Evolutionary conservation across 2,797 vertebrate genomes (phyloP).

Genomic region (Craterocephalus amniculus): DNA sequence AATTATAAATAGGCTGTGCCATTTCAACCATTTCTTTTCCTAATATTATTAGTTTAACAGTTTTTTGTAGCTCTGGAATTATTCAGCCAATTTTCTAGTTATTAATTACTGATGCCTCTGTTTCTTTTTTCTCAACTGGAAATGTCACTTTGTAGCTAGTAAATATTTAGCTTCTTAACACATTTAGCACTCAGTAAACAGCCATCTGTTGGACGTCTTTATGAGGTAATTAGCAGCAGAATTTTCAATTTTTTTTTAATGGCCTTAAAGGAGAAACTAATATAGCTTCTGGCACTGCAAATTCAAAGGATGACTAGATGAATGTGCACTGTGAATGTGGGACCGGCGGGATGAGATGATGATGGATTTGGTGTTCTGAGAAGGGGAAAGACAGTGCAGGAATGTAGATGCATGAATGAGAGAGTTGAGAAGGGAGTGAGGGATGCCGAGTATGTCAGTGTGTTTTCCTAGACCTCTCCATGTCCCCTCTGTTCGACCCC

Average conservation of each 20-base stretch:
- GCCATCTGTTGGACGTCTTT: too few relatives aligned
- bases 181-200: too few relatives aligned
- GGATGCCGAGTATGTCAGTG: slow-evolving; percentile 51
- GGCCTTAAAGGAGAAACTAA: slow-evolving; percentile 29
- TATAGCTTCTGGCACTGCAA: slow-evolving; percentile 21
- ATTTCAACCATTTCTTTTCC: too few relatives aligned
- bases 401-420: slow-evolving; percentile 57
- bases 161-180: not conserved
- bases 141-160: not conserved
- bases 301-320: slow-evolving; percentile 16
- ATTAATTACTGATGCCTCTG: too few relatives aligned
- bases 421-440: slow-evolving; percentile 43
- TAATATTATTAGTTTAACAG: too few relatives aligned
- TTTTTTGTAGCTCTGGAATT: too few relatives aligned
- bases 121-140: not conserved
- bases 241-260: too few relatives aligned
- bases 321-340: slow-evolving; percentile 34
- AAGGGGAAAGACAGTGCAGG: slow-evolving; percentile 37
- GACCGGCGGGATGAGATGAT: slow-evolving; percentile 31
- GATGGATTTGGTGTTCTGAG: slow-evolving; percentile 47
- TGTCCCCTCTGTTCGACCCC: slow-evolving; percentile 75
- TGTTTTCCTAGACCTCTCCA: slow-evolving; percentile 67
- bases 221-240: too few relatives aligned
- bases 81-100: too few relatives aligned
- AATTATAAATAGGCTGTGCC: too few relatives aligned